Conservation (phyloP, 2,113 vertebrate genomes). For the Dasyprocta punctata region DNA sequence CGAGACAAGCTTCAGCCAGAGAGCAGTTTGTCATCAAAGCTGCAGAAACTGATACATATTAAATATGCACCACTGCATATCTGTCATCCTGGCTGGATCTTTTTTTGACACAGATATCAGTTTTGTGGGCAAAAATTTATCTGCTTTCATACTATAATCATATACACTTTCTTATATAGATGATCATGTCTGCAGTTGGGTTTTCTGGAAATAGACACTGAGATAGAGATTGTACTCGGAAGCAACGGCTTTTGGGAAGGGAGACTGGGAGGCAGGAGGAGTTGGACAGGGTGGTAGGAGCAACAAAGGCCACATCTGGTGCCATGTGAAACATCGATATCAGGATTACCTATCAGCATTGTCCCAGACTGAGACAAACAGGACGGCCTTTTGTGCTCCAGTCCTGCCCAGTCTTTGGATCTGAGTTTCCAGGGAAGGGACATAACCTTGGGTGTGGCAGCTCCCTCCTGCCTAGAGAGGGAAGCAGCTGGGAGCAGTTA, state of each 20-base stretch:
- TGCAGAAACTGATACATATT: slow-evolving; percentile 83
- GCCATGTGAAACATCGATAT: fast-evolving
- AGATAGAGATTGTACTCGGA: neutral
- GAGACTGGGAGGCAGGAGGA: too few species aligned
- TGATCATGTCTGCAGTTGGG: neutral
- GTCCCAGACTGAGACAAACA: neutral
- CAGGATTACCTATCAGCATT: neutral
- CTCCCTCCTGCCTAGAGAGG: neutral
- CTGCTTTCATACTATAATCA: neutral
- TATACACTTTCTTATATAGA: neutral
- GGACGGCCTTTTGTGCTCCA: neutral
- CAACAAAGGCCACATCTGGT: neutral
- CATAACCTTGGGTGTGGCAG: neutral
- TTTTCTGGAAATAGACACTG: neutral
- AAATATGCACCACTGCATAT: slow-evolving; percentile 63
- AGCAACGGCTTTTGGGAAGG: neutral
- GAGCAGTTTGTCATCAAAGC: slow-evolving; percentile 85
- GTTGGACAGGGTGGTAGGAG: fast-evolving
- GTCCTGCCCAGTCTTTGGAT: neutral
- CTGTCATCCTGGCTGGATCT: slow-evolving; percentile 76
- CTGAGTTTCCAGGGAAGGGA: neutral
- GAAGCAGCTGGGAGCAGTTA: neutral
- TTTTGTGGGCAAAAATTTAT: slow-evolving; percentile 86
- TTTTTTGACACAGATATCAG: slow-evolving; percentile 84
- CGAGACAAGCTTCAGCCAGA: slow-evolving; percentile 82